phyloP scores from a whole-genome alignment of 2,888 invertebrate genomes.

The Dioctria rufipes region DNA sequence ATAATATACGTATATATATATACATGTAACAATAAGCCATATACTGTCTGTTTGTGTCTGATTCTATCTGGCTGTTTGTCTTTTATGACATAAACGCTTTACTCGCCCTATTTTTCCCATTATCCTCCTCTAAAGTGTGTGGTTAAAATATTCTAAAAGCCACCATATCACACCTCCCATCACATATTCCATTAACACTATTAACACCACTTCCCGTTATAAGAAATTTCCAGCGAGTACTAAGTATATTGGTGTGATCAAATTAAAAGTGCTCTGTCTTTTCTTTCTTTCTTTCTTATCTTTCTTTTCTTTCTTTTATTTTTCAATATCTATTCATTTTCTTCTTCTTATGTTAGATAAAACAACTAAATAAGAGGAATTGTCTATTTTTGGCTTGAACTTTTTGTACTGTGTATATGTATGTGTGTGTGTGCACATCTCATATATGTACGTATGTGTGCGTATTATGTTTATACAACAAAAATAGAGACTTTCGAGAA shows the following conservation, averaged over 20 bases:
- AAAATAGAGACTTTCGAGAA: neutral
- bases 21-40: constrained; percentile 24
- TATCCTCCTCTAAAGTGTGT: neutral
- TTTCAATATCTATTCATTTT: constrained; percentile 9
- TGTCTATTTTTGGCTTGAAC: constrained; percentile 9
- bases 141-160: neutral
- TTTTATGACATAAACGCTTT: constrained; percentile 19
- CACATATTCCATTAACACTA: too few relatives aligned
- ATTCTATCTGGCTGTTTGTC: constrained; percentile 9
- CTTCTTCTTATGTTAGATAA: constrained; percentile 5
- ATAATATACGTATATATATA: too few relatives aligned
- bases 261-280: neutral
- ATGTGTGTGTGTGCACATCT: constrained; percentile 10
- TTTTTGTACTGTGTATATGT: constrained; percentile 17
- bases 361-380: neutral
- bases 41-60: constrained; percentile 9
- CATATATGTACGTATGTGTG: constrained; percentile 22
- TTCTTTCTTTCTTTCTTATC: constrained; percentile 25
- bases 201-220: neutral
- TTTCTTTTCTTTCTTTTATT: neutral
- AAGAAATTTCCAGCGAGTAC: constrained; percentile 34
- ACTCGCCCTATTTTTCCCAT: constrained; percentile 10
- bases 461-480: neutral
- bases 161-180: too few relatives aligned
- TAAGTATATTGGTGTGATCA: neutral